A percentile compares a stretch with the other conserved stretches of the same genome.
Evolutionary conservation across 2,888 invertebrate genomes (phyloP).

Genomic region (Orchestes rusci): DNA sequence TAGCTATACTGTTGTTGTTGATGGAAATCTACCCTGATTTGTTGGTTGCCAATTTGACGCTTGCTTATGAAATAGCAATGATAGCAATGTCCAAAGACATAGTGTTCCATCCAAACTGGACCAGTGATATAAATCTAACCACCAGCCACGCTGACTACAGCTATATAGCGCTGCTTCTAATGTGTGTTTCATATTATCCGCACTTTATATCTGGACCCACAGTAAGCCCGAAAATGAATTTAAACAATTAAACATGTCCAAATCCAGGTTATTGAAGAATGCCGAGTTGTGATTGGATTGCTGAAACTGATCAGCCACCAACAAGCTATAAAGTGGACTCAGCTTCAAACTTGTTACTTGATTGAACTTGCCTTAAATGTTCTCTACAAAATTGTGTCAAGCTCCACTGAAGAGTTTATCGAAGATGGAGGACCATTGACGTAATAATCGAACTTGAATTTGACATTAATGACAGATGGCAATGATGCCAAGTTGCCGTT

Average conservation of each 20-base stretch:
- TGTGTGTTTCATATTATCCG: slow-evolving; percentile 21
- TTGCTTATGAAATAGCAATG: slow-evolving; percentile 29
- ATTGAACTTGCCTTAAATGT: slow-evolving; percentile 25
- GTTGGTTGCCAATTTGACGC: slow-evolving; percentile 27
- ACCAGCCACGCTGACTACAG: slow-evolving; percentile 21
- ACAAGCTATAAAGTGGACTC: slow-evolving; percentile 23
- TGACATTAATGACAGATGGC: too few relatives aligned
- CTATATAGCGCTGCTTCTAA: slow-evolving; percentile 18
- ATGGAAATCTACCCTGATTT: slow-evolving; percentile 32
- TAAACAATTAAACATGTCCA: too few relatives aligned
- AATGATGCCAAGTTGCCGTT: too few relatives aligned
- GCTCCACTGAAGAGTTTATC: slow-evolving; percentile 29
- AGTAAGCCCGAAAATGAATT: slow-evolving; percentile 9
- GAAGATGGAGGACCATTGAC: slow-evolving; percentile 29
- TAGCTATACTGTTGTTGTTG: slow-evolving; percentile 31
- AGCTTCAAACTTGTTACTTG: slow-evolving; percentile 23
- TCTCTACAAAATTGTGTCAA: slow-evolving; percentile 28
- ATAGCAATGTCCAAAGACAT: slow-evolving; percentile 19
- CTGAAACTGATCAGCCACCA: slow-evolving; percentile 25
- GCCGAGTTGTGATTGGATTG: slow-evolving; percentile 25
- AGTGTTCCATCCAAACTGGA: slow-evolving; percentile 16
- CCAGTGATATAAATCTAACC: slow-evolving; percentile 11
- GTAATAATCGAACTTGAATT: slow-evolving; percentile 23
- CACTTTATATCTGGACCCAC: slow-evolving; percentile 18
- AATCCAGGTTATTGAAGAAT: slow-evolving; percentile 20